These are phyloP conservation scores for Conistra vaccinii DNA, from an alignment of 2,888 invertebrate species.

Conservation along the genomic window DNA sequence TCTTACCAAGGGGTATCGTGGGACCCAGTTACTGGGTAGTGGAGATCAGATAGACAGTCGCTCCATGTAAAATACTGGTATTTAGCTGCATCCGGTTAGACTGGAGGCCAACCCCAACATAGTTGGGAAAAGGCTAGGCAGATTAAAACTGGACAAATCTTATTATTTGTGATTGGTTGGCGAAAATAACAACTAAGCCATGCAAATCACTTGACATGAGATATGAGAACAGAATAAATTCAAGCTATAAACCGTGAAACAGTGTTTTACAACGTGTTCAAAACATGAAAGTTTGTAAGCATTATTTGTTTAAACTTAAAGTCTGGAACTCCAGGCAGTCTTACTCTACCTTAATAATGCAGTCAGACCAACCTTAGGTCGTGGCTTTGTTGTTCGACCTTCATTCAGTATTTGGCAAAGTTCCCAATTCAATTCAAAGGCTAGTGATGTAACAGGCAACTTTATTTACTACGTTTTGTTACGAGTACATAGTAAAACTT, in stretches of 20 bases:
- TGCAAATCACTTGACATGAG: neutral
- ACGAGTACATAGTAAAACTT: conserved; percentile 16
- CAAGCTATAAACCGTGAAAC: neutral
- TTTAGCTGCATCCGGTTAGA: no score
- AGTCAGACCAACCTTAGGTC: conserved; percentile 21
- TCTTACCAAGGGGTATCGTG: no score
- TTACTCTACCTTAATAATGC: neutral
- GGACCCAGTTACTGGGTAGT: no score
- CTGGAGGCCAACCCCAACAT: no score
- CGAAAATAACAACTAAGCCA: neutral
- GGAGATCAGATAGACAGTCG: no score
- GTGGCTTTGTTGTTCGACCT: conserved; percentile 29
- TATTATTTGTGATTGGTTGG: neutral
- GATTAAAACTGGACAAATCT: no score
- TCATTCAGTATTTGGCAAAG: conserved; percentile 40
- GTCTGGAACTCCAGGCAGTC: neutral
- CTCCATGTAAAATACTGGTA: no score
- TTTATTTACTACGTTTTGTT: conserved; percentile 22
- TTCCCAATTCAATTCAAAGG: conserved; percentile 31
- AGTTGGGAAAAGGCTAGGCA: no score
- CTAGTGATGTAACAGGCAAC: conserved; percentile 15
- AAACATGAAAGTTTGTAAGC: no score
- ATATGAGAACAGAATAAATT: neutral
- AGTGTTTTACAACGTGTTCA: no score
- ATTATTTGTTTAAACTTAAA: conserved; percentile 8